These are phyloP conservation scores for Antheraea pernyi DNA, from an alignment of 1,140 invertebrate species.

Conservation along the genomic window DNA sequence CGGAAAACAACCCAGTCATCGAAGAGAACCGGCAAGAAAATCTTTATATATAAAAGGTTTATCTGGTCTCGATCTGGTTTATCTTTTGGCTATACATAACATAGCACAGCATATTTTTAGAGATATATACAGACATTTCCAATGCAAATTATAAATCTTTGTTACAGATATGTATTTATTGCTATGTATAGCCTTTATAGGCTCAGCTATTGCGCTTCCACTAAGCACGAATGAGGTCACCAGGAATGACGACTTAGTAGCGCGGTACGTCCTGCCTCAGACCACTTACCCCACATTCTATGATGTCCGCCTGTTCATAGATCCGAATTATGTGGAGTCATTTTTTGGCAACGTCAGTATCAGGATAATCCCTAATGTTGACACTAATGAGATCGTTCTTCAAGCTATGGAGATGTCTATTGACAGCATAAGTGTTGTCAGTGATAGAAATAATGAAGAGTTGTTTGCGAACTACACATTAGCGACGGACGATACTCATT, in stretches of 20 bases:
- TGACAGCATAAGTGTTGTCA: slow-evolving; percentile 30
- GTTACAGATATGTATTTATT: slow-evolving; percentile 63
- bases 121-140: too few species aligned
- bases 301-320: slow-evolving; percentile 81
- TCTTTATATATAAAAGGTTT: too few species aligned
- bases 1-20: too few species aligned
- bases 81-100: too few species aligned
- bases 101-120: too few species aligned
- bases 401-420: slow-evolving; percentile 73
- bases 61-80: too few species aligned
- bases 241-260: slow-evolving; percentile 26
- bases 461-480: slow-evolving; percentile 30
- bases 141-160: slow-evolving; percentile 11
- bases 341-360: slow-evolving; percentile 83
- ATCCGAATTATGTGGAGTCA: slow-evolving; percentile 75
- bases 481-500: slow-evolving; percentile 57
- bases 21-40: too few species aligned
- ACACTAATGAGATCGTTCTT: slow-evolving; percentile 73
- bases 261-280: slow-evolving; percentile 79
- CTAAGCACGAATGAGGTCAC: slow-evolving; percentile 22
- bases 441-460: slow-evolving; percentile 28
- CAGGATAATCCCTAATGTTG: slow-evolving; percentile 56
- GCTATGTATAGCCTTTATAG: slow-evolving; percentile 44
- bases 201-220: slow-evolving; percentile 34
- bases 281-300: slow-evolving; percentile 81